Evolutionary conservation across 2,888 invertebrate genomes (phyloP), one percentile per base, ranked within the genome.

Genomic region (Fabriciana adippe): DNA sequence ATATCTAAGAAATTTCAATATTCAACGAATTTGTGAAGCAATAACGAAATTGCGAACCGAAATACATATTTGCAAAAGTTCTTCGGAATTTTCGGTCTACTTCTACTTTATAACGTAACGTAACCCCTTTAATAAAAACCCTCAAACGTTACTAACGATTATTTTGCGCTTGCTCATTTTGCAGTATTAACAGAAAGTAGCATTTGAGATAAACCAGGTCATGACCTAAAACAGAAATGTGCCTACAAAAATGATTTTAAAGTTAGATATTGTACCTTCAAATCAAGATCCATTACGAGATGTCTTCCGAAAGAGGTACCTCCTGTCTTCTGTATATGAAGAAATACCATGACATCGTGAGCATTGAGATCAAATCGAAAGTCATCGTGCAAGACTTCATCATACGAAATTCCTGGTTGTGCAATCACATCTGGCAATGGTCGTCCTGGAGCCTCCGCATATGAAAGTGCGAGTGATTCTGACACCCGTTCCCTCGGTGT

Each of bases 301-400:
- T 99, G 99, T 84, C 97, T 96, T 65, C 99, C 99, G 86, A 99
- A 99, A 8, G 98, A 96, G 53, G 99, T 99, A 41, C 99, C 99
- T 66, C 99, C 99, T 64, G 99, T 99, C 93, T 99, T 99, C 90
- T 99, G 99, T 87, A 99, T 99, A 88, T 99, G 99, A 76, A 99
- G 81, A 93, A 94, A 99, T 65, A 99, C 99, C 94, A 99, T 97
- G 67, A 99, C 99, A 93, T 99, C 99, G 81, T 97, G 97, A 14
- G 97, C 97, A 84, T 97, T 96, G 91, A 97, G 96, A 88, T 97
- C 97, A 90, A 97, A 97, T 80, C 96, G 94, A 87, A 97, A 97
- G 90, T 96, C 96, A 83, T 97, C 97, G 83, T 97, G 97, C 66
- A 97, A 93, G 78, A 97, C 95, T 86, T 97, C 97, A 83, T 97